Percentiles rank a stretch among this genome's conserved stretches.
phyloP scores from a whole-genome alignment of 2,888 invertebrate genomes.

The Vandiemenella viatica region DNA sequence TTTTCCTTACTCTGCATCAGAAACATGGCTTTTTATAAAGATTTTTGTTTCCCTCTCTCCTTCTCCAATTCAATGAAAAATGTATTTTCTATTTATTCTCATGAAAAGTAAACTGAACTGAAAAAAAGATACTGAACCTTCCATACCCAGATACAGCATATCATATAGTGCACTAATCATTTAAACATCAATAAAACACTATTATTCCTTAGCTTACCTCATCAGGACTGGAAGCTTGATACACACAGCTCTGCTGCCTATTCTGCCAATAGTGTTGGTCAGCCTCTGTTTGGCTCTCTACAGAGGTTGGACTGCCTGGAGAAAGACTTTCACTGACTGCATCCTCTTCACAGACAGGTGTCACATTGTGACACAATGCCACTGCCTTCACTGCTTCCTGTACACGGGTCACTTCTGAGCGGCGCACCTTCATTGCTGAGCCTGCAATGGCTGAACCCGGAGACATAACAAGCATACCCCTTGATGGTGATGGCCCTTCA shows the following conservation, averaged over 20 bases:
- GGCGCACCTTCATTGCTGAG: constrained; percentile 34
- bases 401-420: constrained; percentile 57
- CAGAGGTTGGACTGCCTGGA: constrained; percentile 23
- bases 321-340: too few species aligned
- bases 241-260: constrained; percentile 24
- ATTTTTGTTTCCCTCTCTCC: too few species aligned
- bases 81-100: too few species aligned
- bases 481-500: background rate
- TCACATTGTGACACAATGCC: constrained; percentile 97
- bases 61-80: too few species aligned
- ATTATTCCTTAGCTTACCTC: constrained; percentile 33
- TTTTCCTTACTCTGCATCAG: too few species aligned
- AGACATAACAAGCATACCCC: constrained; percentile 2
- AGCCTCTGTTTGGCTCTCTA: constrained; percentile 37
- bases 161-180: too few species aligned
- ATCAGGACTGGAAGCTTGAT: constrained; percentile 63
- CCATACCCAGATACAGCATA: too few species aligned
- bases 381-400: constrained; percentile 80
- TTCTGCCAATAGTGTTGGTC: constrained; percentile 35
- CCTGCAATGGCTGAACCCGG: constrained; percentile 19
- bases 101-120: too few species aligned
- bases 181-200: too few species aligned
- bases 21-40: too few species aligned
- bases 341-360: constrained; percentile 76
- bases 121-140: too few species aligned